Evolutionary conservation across 92 coral and sea anemone species (phyloP).

Genomic region (Actinostola sp.): DNA sequence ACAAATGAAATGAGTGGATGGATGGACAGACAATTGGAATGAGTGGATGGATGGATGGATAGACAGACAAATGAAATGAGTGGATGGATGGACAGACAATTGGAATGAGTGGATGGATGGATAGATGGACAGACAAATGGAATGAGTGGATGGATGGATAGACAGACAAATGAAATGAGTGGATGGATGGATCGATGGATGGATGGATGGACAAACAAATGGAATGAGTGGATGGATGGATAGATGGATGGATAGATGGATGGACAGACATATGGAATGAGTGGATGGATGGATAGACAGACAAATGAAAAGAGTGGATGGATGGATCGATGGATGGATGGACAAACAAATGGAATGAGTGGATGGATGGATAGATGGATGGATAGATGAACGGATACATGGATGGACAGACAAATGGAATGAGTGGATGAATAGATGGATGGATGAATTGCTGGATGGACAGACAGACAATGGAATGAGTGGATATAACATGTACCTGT

Average conservation of each 20-base stretch:
- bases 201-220: too few species aligned
- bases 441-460: neutral
- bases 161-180: too few species aligned
- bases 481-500: neutral
- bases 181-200: too few species aligned
- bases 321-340: neutral
- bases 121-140: too few species aligned
- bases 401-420: too few species aligned
- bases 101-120: too few species aligned
- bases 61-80: neutral
- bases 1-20: neutral
- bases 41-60: neutral
- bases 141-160: too few species aligned
- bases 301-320: neutral
- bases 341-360: too few species aligned
- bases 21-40: neutral
- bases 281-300: neutral
- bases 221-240: too few species aligned
- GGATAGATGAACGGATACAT: neutral
- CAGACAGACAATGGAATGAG: neutral
- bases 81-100: neutral
- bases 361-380: neutral
- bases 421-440: neutral
- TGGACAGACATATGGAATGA: neutral
- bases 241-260: conserved; percentile 1